Evolutionary conservation across 1,140 invertebrate genomes (phyloP).

Genomic region (Aleiodes sp.): DNA sequence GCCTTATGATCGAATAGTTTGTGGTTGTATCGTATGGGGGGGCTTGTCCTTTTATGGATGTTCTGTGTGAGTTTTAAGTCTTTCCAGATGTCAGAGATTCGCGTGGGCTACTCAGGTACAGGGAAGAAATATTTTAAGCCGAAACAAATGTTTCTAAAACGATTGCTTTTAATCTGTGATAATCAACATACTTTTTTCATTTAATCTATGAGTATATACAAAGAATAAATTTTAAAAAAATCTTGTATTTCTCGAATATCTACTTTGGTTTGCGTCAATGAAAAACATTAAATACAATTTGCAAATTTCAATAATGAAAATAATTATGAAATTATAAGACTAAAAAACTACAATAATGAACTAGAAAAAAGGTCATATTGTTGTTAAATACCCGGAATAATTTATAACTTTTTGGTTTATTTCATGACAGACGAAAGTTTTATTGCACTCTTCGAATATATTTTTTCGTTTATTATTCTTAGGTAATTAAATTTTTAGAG

Average conservation of each 20-base stretch:
- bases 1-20: not conserved
- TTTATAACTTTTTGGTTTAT: not conserved
- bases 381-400: no score
- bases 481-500: slow-evolving; percentile 4
- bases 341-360: no score
- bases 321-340: no score
- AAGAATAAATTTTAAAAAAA: slow-evolving; percentile 1
- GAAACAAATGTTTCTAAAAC: slow-evolving; percentile 51
- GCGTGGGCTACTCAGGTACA: slow-evolving; percentile 32
- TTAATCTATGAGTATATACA: not conserved
- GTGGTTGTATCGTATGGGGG: not conserved
- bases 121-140: slow-evolving; percentile 40
- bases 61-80: slow-evolving; percentile 48
- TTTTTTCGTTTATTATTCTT: not conserved
- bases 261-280: no score
- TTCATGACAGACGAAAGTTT: not conserved
- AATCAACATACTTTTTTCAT: slow-evolving; percentile 21
- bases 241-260: no score
- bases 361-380: no score
- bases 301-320: no score
- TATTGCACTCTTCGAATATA: not conserved
- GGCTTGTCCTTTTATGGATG: not conserved
- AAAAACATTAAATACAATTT: no score
- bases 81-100: slow-evolving; percentile 53
- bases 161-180: not conserved